A percentile compares a stretch with the other conserved stretches of the same genome.
These are phyloP conservation scores for Epicampocera succincta DNA, from an alignment of 2,888 invertebrate species.

Conservation along the genomic window DNA sequence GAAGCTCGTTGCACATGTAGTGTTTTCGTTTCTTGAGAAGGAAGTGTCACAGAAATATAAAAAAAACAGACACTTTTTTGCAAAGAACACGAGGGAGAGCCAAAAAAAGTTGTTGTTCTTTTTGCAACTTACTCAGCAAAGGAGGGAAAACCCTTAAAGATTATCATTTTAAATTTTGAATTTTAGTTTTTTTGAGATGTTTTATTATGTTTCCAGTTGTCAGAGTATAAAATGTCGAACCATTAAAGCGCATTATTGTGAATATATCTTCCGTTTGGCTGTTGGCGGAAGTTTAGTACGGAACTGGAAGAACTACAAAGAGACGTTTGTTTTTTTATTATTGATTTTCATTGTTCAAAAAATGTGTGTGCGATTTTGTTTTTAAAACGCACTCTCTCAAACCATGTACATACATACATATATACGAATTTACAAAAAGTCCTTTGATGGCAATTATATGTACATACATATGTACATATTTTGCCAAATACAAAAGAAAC, in stretches of 20 bases:
- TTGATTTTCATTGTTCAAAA: constrained; percentile 37
- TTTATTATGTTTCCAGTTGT: not conserved
- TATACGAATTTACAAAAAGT: not conserved
- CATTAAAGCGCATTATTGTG: not conserved
- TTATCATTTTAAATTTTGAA: not conserved
- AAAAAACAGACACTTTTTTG: too few species aligned
- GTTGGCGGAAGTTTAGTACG: constrained; percentile 18
- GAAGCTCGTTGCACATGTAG: not conserved
- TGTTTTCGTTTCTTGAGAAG: not conserved
- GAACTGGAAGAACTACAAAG: constrained; percentile 22
- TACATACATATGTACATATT: not conserved
- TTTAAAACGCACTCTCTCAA: constrained; percentile 35
- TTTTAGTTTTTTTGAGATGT: not conserved
- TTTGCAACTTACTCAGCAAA: too few species aligned
- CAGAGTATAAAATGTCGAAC: too few species aligned
- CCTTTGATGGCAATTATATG: constrained; percentile 35
- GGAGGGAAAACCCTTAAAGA: too few species aligned
- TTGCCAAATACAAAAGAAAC: not conserved
- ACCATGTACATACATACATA: not conserved
- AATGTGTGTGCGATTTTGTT: not conserved
- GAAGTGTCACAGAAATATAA: too few species aligned
- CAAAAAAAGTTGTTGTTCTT: too few species aligned
- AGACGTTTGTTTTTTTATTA: constrained; percentile 18
- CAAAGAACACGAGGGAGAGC: too few species aligned
- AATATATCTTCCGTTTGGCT: not conserved